Conservation (phyloP, 1,140 invertebrate species). For the Heliothis virescens region DNA sequence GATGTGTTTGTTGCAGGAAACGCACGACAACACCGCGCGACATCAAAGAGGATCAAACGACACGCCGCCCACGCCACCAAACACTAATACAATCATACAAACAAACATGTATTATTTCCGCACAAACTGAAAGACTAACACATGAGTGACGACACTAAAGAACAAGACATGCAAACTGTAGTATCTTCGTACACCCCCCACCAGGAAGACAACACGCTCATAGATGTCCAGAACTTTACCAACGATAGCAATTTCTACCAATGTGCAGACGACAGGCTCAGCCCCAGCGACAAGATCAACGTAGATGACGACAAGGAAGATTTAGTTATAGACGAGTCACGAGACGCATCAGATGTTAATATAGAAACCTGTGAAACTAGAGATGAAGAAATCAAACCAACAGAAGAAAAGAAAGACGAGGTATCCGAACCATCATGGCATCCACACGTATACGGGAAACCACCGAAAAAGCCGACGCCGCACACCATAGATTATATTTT, state of each 20-base stretch:
- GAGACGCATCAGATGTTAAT: conserved; percentile 39
- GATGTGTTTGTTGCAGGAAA: conserved; percentile 80
- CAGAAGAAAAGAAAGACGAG: conserved; percentile 59
- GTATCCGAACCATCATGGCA: conserved; percentile 88
- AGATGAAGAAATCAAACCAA: conserved; percentile 41
- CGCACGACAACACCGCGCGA: conserved; percentile 51
- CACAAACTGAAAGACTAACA: conserved; percentile 70
- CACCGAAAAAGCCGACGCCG: conserved; percentile 91
- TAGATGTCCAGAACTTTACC: conserved; percentile 54
- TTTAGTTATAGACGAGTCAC: conserved; percentile 65
- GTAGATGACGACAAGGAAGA: conserved; percentile 75
- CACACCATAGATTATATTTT: conserved; percentile 94
- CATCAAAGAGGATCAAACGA: conserved; percentile 74
- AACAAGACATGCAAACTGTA: conserved; percentile 78
- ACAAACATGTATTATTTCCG: conserved; percentile 80
- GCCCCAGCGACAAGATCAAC: conserved; percentile 73
- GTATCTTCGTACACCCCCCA: conserved; percentile 69
- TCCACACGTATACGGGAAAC: conserved; percentile 93
- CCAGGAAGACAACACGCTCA: conserved; percentile 69
- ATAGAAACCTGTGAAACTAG: conserved; percentile 52
- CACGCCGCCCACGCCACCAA: conserved; percentile 63
- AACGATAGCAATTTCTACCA: conserved; percentile 66
- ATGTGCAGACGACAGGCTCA: conserved; percentile 64
- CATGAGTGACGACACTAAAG: conserved; percentile 72
- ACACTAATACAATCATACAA: conserved; percentile 82